Conservation (phyloP, 2,113 vertebrate species). For the Siphamia tubifer region DNA sequence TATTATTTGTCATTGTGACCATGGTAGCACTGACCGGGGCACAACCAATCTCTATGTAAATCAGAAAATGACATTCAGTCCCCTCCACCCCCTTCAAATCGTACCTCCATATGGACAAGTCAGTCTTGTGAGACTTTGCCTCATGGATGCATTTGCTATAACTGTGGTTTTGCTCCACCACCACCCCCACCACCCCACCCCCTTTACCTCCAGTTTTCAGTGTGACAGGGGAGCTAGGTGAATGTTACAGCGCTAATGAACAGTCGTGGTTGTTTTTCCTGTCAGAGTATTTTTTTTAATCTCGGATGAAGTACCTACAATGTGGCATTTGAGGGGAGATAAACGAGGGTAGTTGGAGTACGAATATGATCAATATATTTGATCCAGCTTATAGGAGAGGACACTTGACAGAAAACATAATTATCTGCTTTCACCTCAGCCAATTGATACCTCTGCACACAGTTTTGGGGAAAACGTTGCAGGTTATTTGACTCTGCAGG, state of each 20-base stretch:
- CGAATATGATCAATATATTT: neutral
- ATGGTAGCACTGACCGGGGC: conserved; percentile 16
- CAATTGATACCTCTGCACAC: neutral
- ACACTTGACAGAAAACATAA: neutral
- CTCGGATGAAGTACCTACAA: neutral
- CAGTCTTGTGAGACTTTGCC: neutral
- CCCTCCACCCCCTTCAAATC: neutral
- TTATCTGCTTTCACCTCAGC: neutral
- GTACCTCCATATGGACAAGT: neutral
- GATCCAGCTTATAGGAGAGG: neutral
- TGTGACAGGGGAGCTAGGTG: neutral
- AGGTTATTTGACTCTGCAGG: neutral
- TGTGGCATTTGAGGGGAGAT: neutral
- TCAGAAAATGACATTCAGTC: neutral
- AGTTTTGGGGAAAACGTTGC: neutral
- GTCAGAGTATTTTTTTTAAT: neutral
- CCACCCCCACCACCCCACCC: neutral
- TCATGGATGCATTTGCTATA: neutral
- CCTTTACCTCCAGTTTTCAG: neutral
- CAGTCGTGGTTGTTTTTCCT: neutral
- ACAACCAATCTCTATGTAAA: conserved; percentile 49
- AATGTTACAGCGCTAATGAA: neutral
- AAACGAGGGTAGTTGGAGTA: neutral
- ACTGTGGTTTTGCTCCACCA: neutral
- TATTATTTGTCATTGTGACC: neutral